Base-by-base conservation (phyloP, 92 coral and sea anemone genomes). In the Palythoa grandiflora region DNA sequence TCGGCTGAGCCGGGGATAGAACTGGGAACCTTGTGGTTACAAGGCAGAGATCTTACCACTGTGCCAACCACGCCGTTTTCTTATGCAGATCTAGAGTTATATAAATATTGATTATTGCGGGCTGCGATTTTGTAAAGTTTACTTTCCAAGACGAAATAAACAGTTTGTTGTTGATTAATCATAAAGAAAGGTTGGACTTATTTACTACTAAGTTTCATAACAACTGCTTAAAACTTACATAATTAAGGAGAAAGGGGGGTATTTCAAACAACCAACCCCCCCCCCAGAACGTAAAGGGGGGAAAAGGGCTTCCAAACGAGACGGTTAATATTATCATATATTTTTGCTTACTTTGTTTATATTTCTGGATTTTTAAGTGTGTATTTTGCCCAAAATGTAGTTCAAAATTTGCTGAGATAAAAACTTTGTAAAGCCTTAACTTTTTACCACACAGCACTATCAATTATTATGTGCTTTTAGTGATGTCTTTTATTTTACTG, bases 231-330 rank as follows among this genome's bases (percentile, higher is more conserved):
- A 54, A 54, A 5, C 60, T 54, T 2, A 54, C 60, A 5, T 9
- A 61, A 65, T 65, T 65, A 65, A 65, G 71, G 21, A 65, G 71
- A 28, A 20, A 20, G 71, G 71, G 35, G 13, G 60, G 60, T 54
- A 54, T 54, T 65, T 65, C 28, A 2, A 65, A 9, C 68, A 61
- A 16, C 71, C 71, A 54, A 54, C 60, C 5, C 71, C 21, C 71
- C 71, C 71, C 36, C 71, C 36, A 65, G 68, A 17, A 65, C 28
- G 71, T 17, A 20, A 65, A 65, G 71, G 71, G 71, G 71, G 71
- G 16, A 65, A 65, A 65, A 65, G 35, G 71, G 71, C 71, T 17
- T 65, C 36, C 21, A 9, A 65, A 65, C 38, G 71, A 65, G 71
- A 65, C 35, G 71, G 71, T 65, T 65, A 65, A 65, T 54, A 54